Conservation (phyloP, 2,797 vertebrate genomes). For the Ibycter americanus region DNA sequence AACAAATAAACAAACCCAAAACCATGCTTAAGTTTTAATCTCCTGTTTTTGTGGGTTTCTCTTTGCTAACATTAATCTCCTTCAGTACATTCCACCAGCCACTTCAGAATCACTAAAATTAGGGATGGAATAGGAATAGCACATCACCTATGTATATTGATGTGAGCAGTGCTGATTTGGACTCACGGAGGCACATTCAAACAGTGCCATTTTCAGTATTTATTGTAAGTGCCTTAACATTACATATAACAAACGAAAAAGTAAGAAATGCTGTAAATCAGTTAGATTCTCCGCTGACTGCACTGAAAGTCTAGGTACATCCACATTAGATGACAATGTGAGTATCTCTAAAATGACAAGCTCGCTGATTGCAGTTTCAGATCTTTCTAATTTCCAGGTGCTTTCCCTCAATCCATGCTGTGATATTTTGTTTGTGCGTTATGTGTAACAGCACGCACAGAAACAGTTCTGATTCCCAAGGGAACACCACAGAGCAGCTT, state of each 20-base stretch:
- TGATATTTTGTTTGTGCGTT: not conserved
- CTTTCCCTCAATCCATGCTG: not conserved
- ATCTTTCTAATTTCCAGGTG: not conserved
- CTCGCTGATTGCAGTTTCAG: not conserved
- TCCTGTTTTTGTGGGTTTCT: not conserved
- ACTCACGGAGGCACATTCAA: not conserved
- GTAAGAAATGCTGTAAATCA: not conserved
- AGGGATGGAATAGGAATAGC: not conserved
- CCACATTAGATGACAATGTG: not conserved
- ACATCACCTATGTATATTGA: not conserved
- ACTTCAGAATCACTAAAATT: not conserved
- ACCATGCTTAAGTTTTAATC: not conserved
- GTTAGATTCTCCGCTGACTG: not conserved
- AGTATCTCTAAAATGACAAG: not conserved
- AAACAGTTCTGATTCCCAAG: not conserved
- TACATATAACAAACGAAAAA: not conserved
- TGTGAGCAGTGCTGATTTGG: not conserved
- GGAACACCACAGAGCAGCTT: not conserved
- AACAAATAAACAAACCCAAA: not conserved
- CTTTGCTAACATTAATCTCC: not conserved
- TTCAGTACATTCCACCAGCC: not conserved
- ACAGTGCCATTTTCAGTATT: not conserved
- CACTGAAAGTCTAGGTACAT: not conserved
- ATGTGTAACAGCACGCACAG: fast-evolving
- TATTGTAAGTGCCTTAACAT: not conserved